Percentiles rank a stretch among this genome's conserved stretches.
Conservation (phyloP, 2,888 invertebrate species). For the Acronicta aceris region DNA sequence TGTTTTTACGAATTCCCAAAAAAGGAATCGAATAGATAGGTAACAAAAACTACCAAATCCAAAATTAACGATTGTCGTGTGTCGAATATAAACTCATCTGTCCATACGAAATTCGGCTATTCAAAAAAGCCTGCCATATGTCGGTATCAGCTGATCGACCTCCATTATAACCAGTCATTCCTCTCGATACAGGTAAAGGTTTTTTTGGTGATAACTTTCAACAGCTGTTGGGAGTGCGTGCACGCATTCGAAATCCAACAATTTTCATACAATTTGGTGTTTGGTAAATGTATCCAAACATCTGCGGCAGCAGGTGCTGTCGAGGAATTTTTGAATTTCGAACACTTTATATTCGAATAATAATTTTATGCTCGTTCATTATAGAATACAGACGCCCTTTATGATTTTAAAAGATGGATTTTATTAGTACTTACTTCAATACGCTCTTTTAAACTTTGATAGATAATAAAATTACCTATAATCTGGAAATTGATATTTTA, state of each 20-base stretch:
- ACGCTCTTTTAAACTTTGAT: constrained; percentile 9
- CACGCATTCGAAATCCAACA: constrained; percentile 76
- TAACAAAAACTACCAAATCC: constrained; percentile 21
- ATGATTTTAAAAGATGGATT: constrained; percentile 11
- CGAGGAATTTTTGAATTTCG: constrained; percentile 72
- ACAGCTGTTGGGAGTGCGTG: constrained; percentile 78
- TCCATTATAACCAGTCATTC: constrained; percentile 56
- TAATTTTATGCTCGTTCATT: constrained; percentile 23
- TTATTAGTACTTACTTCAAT: constrained; percentile 17
- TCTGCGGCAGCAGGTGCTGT: constrained; percentile 83
- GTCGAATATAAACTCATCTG: constrained; percentile 30
- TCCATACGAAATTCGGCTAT: constrained; percentile 29
- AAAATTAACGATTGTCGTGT: constrained; percentile 46
- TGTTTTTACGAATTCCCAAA: constrained; percentile 8
- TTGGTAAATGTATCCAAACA: constrained; percentile 73
- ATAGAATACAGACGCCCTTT: constrained; percentile 18
- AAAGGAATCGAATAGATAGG: constrained; percentile 28
- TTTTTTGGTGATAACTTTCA: constrained; percentile 64
- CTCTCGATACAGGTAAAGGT: constrained; percentile 72
- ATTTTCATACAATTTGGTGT: constrained; percentile 68
- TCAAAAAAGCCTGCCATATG: constrained; percentile 60
- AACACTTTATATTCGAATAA: constrained; percentile 44
- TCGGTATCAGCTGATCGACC: constrained; percentile 76
- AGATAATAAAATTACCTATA: constrained; percentile 9
- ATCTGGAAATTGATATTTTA: constrained; percentile 4